A percentile compares a stretch with the other conserved stretches of the same genome.
These are phyloP conservation scores for Phorcus lineatus DNA, from an alignment of 2,888 invertebrate genomes.

Conservation along the genomic window DNA sequence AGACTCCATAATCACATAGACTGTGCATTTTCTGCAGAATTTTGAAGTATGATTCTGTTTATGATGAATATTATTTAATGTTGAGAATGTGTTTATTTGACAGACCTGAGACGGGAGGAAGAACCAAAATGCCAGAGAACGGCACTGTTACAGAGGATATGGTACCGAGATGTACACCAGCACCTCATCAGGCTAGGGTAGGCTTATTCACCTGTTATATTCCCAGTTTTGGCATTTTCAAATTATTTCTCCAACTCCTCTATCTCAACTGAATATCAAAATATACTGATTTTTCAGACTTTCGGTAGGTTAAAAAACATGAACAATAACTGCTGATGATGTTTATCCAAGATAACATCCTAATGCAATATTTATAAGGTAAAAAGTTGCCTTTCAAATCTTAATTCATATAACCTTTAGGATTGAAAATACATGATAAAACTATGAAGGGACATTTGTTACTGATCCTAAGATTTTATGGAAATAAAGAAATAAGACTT, in stretches of 20 bases:
- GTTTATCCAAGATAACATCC: too few relatives aligned
- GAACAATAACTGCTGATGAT: too few relatives aligned
- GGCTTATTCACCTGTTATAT: neutral
- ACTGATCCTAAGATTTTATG: neutral
- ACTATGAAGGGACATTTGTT: too few relatives aligned
- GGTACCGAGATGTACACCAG: slow-evolving; percentile 61
- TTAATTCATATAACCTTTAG: neutral
- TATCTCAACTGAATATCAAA: too few relatives aligned
- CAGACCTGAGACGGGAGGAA: neutral
- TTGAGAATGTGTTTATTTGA: neutral
- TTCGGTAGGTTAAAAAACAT: too few relatives aligned
- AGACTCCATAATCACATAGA: too few relatives aligned
- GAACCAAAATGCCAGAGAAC: neutral
- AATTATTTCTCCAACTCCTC: too few relatives aligned
- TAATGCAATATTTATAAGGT: too few relatives aligned
- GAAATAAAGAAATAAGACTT: neutral
- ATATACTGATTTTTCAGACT: too few relatives aligned
- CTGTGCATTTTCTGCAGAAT: too few relatives aligned
- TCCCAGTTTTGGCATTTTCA: neutral
- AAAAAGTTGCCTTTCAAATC: neutral
- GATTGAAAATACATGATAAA: too few relatives aligned
- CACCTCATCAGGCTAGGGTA: slow-evolving; percentile 65
- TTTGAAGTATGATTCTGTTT: too few relatives aligned
- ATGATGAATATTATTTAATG: neutral
- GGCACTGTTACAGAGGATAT: slow-evolving; percentile 57